Evolutionary conservation across 30 jellyfish, hydroid and myxozoan species (phyloP).

Genomic region (Cassiopea andromeda): DNA sequence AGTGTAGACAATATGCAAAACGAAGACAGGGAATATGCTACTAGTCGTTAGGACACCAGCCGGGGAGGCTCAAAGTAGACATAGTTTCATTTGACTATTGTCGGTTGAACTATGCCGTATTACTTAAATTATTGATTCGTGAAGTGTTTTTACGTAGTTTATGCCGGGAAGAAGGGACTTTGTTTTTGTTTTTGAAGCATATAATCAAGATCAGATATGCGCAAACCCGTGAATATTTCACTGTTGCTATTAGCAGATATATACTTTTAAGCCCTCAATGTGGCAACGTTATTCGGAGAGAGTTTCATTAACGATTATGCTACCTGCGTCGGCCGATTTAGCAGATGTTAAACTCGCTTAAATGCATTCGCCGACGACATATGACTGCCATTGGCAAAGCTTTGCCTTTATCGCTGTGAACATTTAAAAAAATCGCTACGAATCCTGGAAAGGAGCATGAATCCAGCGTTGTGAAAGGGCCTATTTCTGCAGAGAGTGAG

Average conservation of each 20-base stretch:
- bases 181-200: not conserved
- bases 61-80: not conserved
- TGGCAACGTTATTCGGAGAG: constrained; percentile 1
- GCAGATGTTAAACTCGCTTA: not conserved
- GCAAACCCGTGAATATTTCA: not conserved
- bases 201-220: not conserved
- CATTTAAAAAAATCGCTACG: not conserved
- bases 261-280: constrained; percentile 1
- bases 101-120: not conserved
- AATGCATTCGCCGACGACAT: constrained; percentile 1
- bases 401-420: not conserved
- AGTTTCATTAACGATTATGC: not conserved
- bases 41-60: constrained; percentile 1
- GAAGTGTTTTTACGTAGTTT: not conserved
- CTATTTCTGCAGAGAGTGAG: too few relatives aligned
- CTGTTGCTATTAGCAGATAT: constrained; percentile 17
- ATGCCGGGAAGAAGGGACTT: not conserved
- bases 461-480: not conserved
- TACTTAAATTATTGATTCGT: not conserved
- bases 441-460: not conserved
- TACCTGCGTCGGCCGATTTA: constrained; percentile 3
- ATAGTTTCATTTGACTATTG: not conserved
- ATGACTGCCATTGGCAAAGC: not conserved
- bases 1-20: not conserved
- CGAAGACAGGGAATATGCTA: not conserved